A percentile compares a stretch with the other conserved stretches of the same genome.
Conservation (phyloP, 2,797 vertebrate genomes). For the Martes flavigula region DNA sequence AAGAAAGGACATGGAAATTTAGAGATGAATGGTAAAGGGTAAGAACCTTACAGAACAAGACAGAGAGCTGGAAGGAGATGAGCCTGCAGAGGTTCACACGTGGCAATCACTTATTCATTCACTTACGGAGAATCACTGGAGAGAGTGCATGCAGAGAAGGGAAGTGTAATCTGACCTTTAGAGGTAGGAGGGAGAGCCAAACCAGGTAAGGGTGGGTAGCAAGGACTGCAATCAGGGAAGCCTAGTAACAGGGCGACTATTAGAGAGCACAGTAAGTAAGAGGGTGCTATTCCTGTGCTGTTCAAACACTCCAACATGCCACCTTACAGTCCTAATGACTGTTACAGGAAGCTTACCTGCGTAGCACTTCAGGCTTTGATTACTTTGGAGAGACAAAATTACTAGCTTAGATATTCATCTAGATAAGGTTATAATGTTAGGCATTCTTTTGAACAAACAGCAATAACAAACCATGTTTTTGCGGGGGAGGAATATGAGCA, state of each 20-base stretch:
- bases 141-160: not conserved
- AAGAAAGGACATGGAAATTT: not conserved
- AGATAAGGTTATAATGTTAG: not conserved
- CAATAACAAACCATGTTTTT: not conserved
- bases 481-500: not conserved
- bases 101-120: not conserved
- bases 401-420: not conserved
- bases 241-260: not conserved
- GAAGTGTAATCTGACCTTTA: not conserved
- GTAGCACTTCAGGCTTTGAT: not conserved
- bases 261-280: not conserved
- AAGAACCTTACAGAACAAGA: not conserved
- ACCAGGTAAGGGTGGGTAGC: not conserved
- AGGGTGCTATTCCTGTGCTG: rapidly evolving
- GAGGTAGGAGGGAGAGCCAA: no score
- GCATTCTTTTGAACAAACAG: not conserved
- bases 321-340: not conserved
- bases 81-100: not conserved
- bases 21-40: not conserved
- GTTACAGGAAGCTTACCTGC: not conserved
- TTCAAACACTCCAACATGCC: rapidly evolving
- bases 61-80: not conserved
- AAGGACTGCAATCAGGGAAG: not conserved
- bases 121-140: no score
- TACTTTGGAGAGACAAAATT: not conserved